Evolutionary conservation across 2,113 vertebrate species (phyloP).

Genomic region (Phodopus roborovskii): DNA sequence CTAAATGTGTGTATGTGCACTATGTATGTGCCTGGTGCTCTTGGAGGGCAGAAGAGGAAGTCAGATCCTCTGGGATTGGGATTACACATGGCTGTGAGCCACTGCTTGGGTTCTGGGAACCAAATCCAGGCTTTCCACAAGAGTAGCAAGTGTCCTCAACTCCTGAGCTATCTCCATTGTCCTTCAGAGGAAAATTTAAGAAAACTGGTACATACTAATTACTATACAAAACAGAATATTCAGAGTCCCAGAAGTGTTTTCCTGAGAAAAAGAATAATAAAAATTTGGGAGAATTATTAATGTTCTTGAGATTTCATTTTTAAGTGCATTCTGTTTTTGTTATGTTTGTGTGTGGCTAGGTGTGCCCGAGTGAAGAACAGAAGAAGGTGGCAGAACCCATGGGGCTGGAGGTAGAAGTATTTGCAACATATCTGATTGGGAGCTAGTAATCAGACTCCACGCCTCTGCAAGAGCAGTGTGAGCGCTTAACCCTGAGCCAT

Average conservation of each 20-base stretch:
- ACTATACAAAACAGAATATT: constrained; percentile 9
- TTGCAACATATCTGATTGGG: not conserved
- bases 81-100: not conserved
- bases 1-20: not conserved
- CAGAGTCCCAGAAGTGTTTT: constrained; percentile 2
- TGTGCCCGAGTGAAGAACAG: no score
- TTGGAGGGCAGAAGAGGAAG: not conserved
- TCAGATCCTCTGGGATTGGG: not conserved
- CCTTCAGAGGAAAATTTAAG: not conserved
- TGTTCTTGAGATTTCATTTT: constrained; percentile 27
- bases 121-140: not conserved
- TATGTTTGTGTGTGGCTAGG: not conserved
- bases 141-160: not conserved
- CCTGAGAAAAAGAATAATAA: not conserved
- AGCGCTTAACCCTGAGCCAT: not conserved
- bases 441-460: not conserved
- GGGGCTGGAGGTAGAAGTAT: not conserved
- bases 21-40: not conserved
- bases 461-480: not conserved
- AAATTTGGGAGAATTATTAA: not conserved
- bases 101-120: not conserved
- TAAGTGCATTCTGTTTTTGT: not conserved
- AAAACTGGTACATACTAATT: constrained; percentile 32
- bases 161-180: not conserved
- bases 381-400: not conserved